Conservation (phyloP, 2,888 invertebrate species). For the Paralinhomoeus sp. region DNA sequence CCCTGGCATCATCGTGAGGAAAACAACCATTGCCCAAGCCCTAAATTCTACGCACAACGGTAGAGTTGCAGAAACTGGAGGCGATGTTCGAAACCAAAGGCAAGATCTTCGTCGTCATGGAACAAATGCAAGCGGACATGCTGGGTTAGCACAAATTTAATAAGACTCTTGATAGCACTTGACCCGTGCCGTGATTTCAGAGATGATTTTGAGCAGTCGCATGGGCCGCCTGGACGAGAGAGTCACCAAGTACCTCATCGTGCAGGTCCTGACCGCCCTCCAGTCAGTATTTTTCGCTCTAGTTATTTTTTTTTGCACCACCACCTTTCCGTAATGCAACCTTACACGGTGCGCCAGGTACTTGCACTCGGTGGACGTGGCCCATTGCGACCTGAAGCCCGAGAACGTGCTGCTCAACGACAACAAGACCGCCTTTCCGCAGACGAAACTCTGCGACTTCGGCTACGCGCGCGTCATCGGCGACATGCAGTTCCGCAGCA, state of each 20-base stretch:
- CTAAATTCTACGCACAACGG: too few species aligned
- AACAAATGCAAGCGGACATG: slow-evolving; percentile 95
- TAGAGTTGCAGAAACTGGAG: slow-evolving; percentile 55
- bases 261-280: slow-evolving; percentile 71
- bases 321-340: too few species aligned
- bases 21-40: too few species aligned
- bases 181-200: slow-evolving; percentile 85
- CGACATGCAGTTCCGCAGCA: slow-evolving; percentile 21
- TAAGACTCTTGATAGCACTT: too few species aligned
- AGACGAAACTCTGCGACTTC: slow-evolving; percentile 25
- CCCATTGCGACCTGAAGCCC: slow-evolving; percentile 22
- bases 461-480: slow-evolving; percentile 24
- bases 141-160: slow-evolving; percentile 36
- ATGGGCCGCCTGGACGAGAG: slow-evolving; percentile 67
- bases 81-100: slow-evolving; percentile 96
- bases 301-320: not conserved
- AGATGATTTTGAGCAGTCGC: slow-evolving; percentile 86
- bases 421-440: slow-evolving; percentile 19
- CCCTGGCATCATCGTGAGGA: slow-evolving; percentile 36
- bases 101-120: slow-evolving; percentile 96
- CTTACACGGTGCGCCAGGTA: too few species aligned
- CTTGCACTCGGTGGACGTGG: slow-evolving; percentile 4
- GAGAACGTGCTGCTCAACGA: slow-evolving; percentile 24
- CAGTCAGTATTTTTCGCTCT: slow-evolving; percentile 36
- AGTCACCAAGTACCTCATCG: slow-evolving; percentile 31